A percentile compares a stretch with the other conserved stretches of the same genome.
phyloP scores from a whole-genome alignment of 2,888 invertebrate genomes.

The Scaptomyza flava region DNA sequence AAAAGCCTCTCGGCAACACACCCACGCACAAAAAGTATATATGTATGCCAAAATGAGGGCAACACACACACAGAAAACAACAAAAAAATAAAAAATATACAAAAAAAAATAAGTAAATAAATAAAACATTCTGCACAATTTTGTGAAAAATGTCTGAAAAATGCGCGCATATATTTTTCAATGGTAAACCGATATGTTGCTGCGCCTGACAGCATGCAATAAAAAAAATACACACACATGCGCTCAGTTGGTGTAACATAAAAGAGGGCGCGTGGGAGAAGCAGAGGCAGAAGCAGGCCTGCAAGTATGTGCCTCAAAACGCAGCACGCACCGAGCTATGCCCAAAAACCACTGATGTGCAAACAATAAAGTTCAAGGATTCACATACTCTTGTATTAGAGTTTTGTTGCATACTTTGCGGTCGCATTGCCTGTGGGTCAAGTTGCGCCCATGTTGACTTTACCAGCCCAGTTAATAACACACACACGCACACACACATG shows the following conservation, averaged over 20 bases:
- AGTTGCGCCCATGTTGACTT: constrained; percentile 65
- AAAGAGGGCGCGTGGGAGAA: constrained; percentile 35
- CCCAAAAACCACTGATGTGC: constrained; percentile 72
- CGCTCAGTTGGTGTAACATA: constrained; percentile 28
- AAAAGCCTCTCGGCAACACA: constrained; percentile 8
- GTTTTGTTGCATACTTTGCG: constrained; percentile 67
- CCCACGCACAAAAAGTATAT: background rate
- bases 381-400: constrained; percentile 53
- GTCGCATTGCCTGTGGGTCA: constrained; percentile 64
- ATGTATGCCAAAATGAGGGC: constrained; percentile 10
- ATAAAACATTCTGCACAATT: constrained; percentile 52
- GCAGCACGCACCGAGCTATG: constrained; percentile 62
- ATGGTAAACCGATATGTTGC: constrained; percentile 75
- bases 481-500: constrained; percentile 24
- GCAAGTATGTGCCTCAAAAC: constrained; percentile 57
- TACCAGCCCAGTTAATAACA: constrained; percentile 57
- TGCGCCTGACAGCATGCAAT: constrained; percentile 75
- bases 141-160: constrained; percentile 74
- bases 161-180: constrained; percentile 65
- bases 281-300: constrained; percentile 32
- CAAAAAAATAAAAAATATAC: constrained; percentile 3
- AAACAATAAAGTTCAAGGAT: constrained; percentile 82
- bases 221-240: constrained; percentile 47
- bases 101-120: constrained; percentile 19
- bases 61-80: constrained; percentile 1